Evolutionary conservation across 2,797 vertebrate genomes (phyloP).

Genomic region (Gymnopithys bicolor): DNA sequence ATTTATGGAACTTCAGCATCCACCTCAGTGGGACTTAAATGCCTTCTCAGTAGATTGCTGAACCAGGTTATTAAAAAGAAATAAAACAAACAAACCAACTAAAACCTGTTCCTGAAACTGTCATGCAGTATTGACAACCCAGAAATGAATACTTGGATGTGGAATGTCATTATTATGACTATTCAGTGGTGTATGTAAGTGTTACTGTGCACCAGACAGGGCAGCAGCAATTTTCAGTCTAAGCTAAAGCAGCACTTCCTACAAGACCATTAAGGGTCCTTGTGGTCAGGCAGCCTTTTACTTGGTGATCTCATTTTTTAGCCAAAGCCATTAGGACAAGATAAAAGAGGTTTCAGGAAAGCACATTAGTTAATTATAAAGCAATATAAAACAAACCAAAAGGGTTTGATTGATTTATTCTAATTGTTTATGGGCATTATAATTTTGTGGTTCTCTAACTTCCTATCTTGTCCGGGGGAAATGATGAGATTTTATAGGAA

Average conservation of each 20-base stretch:
- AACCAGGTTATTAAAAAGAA: neutral
- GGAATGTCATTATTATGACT: neutral
- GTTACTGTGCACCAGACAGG: neutral
- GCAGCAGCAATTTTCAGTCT: neutral
- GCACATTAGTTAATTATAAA: conserved; percentile 70
- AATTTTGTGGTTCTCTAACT: neutral
- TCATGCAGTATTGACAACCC: neutral
- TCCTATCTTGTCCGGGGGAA: neutral
- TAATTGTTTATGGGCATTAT: conserved; percentile 37
- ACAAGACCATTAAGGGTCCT: conserved; percentile 25
- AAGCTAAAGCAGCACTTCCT: neutral
- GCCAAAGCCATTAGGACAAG: conserved; percentile 57
- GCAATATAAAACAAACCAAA: conserved; percentile 50
- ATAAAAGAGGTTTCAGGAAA: conserved; percentile 56
- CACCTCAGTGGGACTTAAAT: neutral
- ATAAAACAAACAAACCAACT: neutral
- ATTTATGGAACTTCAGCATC: neutral
- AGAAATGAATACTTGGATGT: neutral
- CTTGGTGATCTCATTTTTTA: conserved; percentile 38
- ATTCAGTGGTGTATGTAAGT: neutral
- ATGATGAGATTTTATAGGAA: neutral
- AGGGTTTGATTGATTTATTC: conserved; percentile 56
- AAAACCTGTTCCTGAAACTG: neutral
- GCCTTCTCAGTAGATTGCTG: neutral
- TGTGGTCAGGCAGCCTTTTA: conserved; percentile 15